Evolutionary conservation across 2,113 vertebrate genomes (phyloP), one percentile per base, ranked within the genome.

Genomic region (Acanthisitta chloris): DNA sequence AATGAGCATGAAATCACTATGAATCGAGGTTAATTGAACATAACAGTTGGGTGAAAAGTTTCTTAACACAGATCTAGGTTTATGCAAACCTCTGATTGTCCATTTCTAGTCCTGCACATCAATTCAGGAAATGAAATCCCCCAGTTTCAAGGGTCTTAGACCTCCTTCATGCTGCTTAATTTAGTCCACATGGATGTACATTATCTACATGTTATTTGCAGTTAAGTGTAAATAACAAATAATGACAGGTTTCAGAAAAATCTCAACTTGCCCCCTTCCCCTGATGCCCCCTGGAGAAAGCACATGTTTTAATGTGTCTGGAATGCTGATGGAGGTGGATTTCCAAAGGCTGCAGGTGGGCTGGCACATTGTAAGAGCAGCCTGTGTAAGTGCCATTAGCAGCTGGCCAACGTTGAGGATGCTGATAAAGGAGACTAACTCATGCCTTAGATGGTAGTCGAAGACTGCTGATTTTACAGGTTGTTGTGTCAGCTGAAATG

Each of bases 231-330:
- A 57, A 51, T 81, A 86, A 65, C 6, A 72, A 82, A 19, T 80
- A 83, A 33, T 49, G 54, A 36, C 25, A 62, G 58, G 57, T 57
- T 76, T 62, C 55, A 77, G 31, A 42, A 91, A 91, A 70, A 45
- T 65, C 31, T 73, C 58, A 19, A 6, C 25, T 46, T 29, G 1
- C 12, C 24, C 33, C 7, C 28, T 38, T 74, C 5, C 11, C 26
- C n/a, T 36, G 6, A 15, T 73, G 45, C 6, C 29, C 7, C 2
- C 25, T 48, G 4, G 8, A 42, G 29, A 77, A 69, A 49, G 28
- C 5, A 16, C 0, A 1, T 1, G 2, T 31, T 54, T 26, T 38
- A 3, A 8, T 40, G 15, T 58, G 25, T 24, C 62, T 83, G 52
- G 48, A 43, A 86, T 33, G 40, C 25, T 72, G 17, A 64, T 17